Base-by-base conservation (phyloP, 1,140 invertebrate species). In the Pissodes strobi region DNA sequence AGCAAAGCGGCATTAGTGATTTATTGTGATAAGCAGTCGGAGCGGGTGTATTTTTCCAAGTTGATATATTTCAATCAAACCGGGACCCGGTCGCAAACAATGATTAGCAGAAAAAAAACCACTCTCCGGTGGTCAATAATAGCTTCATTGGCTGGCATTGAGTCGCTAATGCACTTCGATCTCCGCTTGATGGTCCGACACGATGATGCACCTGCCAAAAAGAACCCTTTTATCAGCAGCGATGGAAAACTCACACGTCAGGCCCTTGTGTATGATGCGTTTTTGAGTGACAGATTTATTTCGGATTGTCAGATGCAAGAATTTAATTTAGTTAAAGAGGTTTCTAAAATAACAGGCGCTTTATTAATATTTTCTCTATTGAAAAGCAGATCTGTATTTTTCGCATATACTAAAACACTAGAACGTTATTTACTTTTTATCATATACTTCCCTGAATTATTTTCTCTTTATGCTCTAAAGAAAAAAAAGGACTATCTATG, bases 41-140 rank as follows among this genome's bases (percentile, higher is more conserved):
- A 63, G 64, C 66, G 66, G 69, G 59, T 46, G 67, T 66, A 72
- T 70, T 71, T 69, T 71, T 71, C 70, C 63, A 59, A 68, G 65
- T 71, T 71, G 70, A 73, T 73, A 73, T 73, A 72, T 73, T 73
- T 73, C 72, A 73, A 73, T 73, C 72, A 73, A 70, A 69, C 68
- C 64, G 57, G 58, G 59, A 55, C 63, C 63, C 52, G 52, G 68
- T 71, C 69, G 66, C 72, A 72, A 73, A 73, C 72, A 73, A 73
- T 73, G 70, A 73, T 73, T 67, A 66, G 71, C 70, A 71, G 69
- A 69, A 73, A 73, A 72, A 53, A 70, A 70, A 68, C 67, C 72
- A 73, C 72, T 73, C 72, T 69, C 68, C 70, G 69, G 41, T 68
- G 72, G 72, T 73, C 72, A 71, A 71, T 71, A 70, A 70, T 70